Evolutionary conservation across 2,113 vertebrate genomes (phyloP).

Genomic region (Lycocorax pyrrhopterus): DNA sequence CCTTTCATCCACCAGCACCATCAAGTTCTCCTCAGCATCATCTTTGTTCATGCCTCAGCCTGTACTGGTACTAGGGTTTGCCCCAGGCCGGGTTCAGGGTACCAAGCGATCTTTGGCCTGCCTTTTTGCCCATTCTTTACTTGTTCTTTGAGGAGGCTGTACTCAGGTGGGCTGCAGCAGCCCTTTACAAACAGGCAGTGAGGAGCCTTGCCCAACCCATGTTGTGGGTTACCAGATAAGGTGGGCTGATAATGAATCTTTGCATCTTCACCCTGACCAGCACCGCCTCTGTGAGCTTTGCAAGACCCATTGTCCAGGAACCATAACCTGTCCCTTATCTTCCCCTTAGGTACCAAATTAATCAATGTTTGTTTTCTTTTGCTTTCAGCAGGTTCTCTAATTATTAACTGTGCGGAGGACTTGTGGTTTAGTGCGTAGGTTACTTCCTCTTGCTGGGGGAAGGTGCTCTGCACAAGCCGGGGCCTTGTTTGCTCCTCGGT

Average conservation of each 20-base stretch:
- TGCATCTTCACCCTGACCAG: background rate
- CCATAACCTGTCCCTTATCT: background rate
- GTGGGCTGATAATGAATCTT: background rate
- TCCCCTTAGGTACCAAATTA: background rate
- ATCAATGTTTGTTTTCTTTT: background rate
- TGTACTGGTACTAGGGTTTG: rapidly evolving
- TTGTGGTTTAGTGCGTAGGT: background rate
- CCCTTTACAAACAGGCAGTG: background rate
- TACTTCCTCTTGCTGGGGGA: rapidly evolving
- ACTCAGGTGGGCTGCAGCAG: background rate
- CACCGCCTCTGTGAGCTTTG: background rate
- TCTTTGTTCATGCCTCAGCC: background rate
- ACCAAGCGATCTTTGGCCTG: background rate
- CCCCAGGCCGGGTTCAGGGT: background rate
- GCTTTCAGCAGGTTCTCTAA: background rate
- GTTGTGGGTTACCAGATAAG: background rate
- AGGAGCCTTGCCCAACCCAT: background rate
- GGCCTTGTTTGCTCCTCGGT: background rate
- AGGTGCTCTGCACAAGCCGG: background rate
- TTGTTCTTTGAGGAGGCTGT: background rate
- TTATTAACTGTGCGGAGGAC: background rate
- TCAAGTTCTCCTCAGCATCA: background rate
- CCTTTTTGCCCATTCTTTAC: background rate
- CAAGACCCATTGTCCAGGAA: background rate
- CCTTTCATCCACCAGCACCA: background rate